Base-by-base conservation (phyloP, 2,888 invertebrate species). In the Thymelicus acteon region DNA sequence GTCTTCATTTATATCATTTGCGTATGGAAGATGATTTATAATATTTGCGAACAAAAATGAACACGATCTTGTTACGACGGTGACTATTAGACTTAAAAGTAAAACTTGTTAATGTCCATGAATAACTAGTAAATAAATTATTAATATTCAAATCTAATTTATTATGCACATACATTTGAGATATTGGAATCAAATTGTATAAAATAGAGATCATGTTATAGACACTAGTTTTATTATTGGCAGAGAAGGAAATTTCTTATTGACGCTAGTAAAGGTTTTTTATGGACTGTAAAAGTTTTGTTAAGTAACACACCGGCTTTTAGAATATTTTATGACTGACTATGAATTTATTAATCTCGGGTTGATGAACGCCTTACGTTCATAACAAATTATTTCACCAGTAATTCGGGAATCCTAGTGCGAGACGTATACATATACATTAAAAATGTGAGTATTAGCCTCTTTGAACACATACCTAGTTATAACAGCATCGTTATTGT, bases 51-150 rank as follows among this genome's bases (percentile, higher is more conserved):
- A 54, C 24, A 7, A 12, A 54, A 10, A 54, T 19, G 8, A 24
- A 61, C 24, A 61, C 12, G 40, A 10, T 44, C 2, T 6, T 19
- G n/a, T 44, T 24, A 5, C 19, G 54, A 24, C 10, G 0, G 7
- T 15, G 48, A 37, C 62, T 48, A n/a, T 62, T 48, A 62, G 48
- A 62, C 19, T 19, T 19, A 1, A 31, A 48, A 48, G 0, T 19
- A 1, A 31, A 48, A 48, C 62, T 10, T 49, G 62, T 62, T 62
- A 13, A 62, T 62, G n/a, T 12, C 12, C 24, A 24, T 61, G 12
- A 47, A 8, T 49, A 49, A 62, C 31, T 24, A 49, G 37, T 31
- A 13, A 31, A 49, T n/a, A 31, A n/a, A 37, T 13, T 49, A 48
- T 62, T 24, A n/a, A 31, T 62, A 61, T 12, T 47, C 47, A 24